Evolutionary conservation across 2,888 invertebrate species (phyloP), one percentile per base, ranked within the genome.

Genomic region (Drosophila buzzatii): DNA sequence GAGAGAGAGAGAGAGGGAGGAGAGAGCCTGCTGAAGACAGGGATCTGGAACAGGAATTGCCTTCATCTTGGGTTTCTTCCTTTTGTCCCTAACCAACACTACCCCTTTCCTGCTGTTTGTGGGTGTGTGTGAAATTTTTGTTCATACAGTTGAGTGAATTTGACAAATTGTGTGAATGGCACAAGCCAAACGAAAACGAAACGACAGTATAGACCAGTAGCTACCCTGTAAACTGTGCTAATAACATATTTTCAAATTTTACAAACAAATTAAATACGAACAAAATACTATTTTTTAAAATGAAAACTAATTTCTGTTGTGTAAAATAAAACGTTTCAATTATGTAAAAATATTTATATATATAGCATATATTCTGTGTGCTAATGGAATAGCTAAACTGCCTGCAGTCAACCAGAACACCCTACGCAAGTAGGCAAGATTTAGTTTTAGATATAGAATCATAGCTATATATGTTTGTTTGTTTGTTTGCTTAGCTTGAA

Each of bases 161-260:
- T 82, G 90, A 85, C 88, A 85, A 85, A 89, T 85, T 87, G 82
- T 89, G 70, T 75, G 57, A 79, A 75, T 81, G 83, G 70, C 73
- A 70, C 71, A 70, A 70, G 79, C 61, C 70, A 70, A 61, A 66
- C 27, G 52, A 45, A 51, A 73, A 45, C n/a, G 44, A 58, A 67
- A 37, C 55, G 65, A 42, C 18, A 44, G 35, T 20, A 53, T 18
- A 49, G 49, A 33, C 57, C 10, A 20, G 1, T 9, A 35, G 42
- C 35, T 57, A 44, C 57, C n/a, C 57, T 57, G 31, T 18, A 18
- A 2, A 3, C 8, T 0, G 31, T 2, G 23, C n/a, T 39, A 6
- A 14, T 4, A 49, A 0, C 0, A n/a, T 31, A 47, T n/a, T n/a
- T 10, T 9, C 0, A 27, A 27, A 47, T 47, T n/a, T 9, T 16